Evolutionary conservation across 1,140 invertebrate genomes (phyloP).

Genomic region (Drosophila sturtevanti): DNA sequence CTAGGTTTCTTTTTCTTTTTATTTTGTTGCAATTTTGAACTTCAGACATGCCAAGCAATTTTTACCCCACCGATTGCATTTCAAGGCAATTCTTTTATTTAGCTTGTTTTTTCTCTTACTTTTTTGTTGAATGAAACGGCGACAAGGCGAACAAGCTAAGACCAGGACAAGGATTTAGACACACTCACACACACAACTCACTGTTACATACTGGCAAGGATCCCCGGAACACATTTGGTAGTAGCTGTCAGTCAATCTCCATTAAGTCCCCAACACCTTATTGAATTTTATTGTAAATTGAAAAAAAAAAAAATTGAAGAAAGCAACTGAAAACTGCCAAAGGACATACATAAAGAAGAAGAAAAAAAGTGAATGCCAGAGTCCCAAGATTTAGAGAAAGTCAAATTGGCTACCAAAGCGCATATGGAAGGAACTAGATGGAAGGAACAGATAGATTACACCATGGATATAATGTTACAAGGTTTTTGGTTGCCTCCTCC

Average conservation of each 20-base stretch:
- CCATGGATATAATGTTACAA: background rate
- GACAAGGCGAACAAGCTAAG: conserved; percentile 38
- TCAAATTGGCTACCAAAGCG: conserved; percentile 56
- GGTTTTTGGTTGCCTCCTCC: conserved; percentile 16
- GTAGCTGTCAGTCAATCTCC: conserved; percentile 75
- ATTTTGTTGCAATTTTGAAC: conserved; percentile 26
- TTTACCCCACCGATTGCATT: conserved; percentile 36
- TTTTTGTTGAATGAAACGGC: background rate
- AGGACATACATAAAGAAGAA: conserved; percentile 22
- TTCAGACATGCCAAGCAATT: conserved; percentile 28
- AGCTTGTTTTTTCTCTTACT: too few relatives aligned
- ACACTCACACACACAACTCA: conserved; percentile 22
- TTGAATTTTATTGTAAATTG: conserved; percentile 80
- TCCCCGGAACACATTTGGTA: conserved; percentile 64
- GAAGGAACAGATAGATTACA: background rate
- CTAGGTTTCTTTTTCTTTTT: background rate
- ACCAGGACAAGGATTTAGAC: conserved; percentile 51
- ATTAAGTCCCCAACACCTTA: conserved; percentile 76
- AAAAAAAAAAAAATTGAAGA: conserved; percentile 43
- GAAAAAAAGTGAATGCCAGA: conserved; percentile 13
- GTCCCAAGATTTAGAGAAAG: conserved; percentile 45
- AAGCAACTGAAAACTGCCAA: conserved; percentile 30
- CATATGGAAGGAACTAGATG: background rate
- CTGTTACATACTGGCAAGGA: background rate
- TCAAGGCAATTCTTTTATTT: conserved; percentile 21